Percentiles rank a stretch among this genome's conserved stretches.
phyloP scores from a whole-genome alignment of 2,113 vertebrate genomes.

The Cochlearius cochlearius region DNA sequence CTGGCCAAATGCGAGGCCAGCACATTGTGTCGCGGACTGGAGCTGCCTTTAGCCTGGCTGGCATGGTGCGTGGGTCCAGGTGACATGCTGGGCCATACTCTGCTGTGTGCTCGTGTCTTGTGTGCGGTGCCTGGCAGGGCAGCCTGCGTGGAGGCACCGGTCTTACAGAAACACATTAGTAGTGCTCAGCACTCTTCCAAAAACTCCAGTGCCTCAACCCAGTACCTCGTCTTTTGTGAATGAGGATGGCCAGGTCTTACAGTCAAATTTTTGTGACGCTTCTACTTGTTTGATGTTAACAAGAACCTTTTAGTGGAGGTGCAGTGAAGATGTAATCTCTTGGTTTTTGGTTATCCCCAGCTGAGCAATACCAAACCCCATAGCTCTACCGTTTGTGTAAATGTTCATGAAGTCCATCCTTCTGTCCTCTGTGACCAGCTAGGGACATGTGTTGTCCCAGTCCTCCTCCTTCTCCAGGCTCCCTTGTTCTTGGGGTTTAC shows the following conservation, averaged over 20 bases:
- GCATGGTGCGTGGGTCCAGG: no score
- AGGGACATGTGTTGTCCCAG: background rate
- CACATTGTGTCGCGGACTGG: background rate
- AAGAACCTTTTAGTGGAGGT: background rate
- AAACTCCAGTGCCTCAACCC: background rate
- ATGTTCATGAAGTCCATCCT: background rate
- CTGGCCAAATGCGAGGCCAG: background rate
- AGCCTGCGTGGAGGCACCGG: background rate
- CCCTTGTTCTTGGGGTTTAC: background rate
- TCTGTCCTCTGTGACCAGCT: background rate
- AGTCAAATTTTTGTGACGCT: background rate
- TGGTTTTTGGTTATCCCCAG: background rate
- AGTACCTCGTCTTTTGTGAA: background rate
- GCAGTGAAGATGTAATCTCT: background rate
- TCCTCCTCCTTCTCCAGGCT: background rate
- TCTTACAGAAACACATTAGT: background rate
- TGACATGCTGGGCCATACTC: background rate
- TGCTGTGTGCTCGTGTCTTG: background rate
- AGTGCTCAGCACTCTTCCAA: background rate
- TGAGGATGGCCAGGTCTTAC: background rate
- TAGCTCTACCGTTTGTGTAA: background rate
- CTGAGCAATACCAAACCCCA: background rate
- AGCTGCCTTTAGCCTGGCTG: background rate
- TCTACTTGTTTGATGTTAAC: background rate
- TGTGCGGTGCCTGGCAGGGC: background rate